Conservation (phyloP, 2,797 vertebrate genomes). For the Micropoecilia bifurca region DNA sequence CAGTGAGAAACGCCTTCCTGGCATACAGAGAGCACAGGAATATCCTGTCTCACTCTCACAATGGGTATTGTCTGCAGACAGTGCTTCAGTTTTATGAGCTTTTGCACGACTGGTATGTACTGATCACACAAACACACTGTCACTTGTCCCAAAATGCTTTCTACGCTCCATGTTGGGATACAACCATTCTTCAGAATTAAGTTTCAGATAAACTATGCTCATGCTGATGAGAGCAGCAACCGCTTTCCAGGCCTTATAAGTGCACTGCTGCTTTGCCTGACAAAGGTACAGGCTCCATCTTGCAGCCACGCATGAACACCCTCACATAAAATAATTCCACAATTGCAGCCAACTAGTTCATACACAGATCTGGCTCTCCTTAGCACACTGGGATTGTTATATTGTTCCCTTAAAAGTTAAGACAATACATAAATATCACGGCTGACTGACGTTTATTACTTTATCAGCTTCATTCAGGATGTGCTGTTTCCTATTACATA, state of each 20-base stretch:
- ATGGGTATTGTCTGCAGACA: slow-evolving; percentile 2
- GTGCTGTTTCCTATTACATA: slow-evolving; percentile 23
- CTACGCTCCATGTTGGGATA: slow-evolving; percentile 56
- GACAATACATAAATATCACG: slow-evolving; percentile 37
- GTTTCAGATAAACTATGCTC: slow-evolving; percentile 59
- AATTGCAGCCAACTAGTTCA: slow-evolving; percentile 52
- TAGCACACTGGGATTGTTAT: slow-evolving; percentile 33
- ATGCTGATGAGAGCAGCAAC: slow-evolving; percentile 54
- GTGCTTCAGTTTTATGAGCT: slow-evolving; percentile 17
- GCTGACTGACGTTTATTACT: slow-evolving; percentile 38
- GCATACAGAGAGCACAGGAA: slow-evolving; percentile 3
- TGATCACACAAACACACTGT: slow-evolving; percentile 58
- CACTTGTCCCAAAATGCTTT: slow-evolving; percentile 50
- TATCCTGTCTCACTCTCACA: slow-evolving; percentile 2
- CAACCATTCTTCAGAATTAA: slow-evolving; percentile 33
- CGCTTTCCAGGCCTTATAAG: slow-evolving; percentile 84
- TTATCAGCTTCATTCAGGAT: slow-evolving; percentile 30
- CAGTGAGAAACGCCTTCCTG: slow-evolving; percentile 6
- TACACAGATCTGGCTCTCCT: slow-evolving; percentile 40
- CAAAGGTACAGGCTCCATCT: slow-evolving; percentile 52
- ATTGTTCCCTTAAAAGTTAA: slow-evolving; percentile 34
- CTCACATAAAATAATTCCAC: slow-evolving; percentile 51
- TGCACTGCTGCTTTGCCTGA: slow-evolving; percentile 66
- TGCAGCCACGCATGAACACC: slow-evolving; percentile 30
- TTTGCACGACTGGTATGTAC: slow-evolving; percentile 18